A percentile compares a stretch with the other conserved stretches of the same genome.
Conservation (phyloP, 2,113 vertebrate genomes). For the Crotalus tigris region DNA sequence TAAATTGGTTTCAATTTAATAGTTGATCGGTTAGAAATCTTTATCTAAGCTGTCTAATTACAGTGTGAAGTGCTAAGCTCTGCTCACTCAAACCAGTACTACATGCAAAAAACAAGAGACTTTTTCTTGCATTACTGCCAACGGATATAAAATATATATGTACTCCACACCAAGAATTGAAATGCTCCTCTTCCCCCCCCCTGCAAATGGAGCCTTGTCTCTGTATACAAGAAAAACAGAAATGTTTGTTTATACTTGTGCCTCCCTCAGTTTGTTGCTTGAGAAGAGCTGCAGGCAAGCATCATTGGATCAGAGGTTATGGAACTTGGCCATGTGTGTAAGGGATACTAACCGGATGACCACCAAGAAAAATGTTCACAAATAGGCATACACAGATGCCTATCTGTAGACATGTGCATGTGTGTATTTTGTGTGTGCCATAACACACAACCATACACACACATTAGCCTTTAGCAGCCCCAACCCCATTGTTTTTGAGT, state of each 20-base stretch:
- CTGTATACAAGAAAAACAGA: conserved; percentile 36
- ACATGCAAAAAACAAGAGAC: conserved; percentile 36
- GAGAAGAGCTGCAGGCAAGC: conserved; percentile 34
- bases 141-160: conserved; percentile 36
- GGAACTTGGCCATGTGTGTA: conserved; percentile 49
- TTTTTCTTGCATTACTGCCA: conserved; percentile 14
- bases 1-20: background rate
- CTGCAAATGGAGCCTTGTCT: conserved; percentile 42
- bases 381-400: background rate
- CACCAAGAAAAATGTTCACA: conserved; percentile 39
- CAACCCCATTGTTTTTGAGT: conserved; percentile 43
- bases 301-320: conserved; percentile 29
- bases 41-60: background rate
- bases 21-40: background rate
- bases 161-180: conserved; percentile 48
- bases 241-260: conserved; percentile 61
- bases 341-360: conserved; percentile 54
- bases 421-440: background rate
- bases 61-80: background rate
- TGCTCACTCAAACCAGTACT: conserved; percentile 37
- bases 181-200: conserved; percentile 43
- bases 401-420: background rate
- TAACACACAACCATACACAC: conserved; percentile 8
- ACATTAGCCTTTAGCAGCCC: conserved; percentile 6
- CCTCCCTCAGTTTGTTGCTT: conserved; percentile 43